phyloP scores from a whole-genome alignment of 2,797 vertebrate species.

The Dicrostonyx torquatus region DNA sequence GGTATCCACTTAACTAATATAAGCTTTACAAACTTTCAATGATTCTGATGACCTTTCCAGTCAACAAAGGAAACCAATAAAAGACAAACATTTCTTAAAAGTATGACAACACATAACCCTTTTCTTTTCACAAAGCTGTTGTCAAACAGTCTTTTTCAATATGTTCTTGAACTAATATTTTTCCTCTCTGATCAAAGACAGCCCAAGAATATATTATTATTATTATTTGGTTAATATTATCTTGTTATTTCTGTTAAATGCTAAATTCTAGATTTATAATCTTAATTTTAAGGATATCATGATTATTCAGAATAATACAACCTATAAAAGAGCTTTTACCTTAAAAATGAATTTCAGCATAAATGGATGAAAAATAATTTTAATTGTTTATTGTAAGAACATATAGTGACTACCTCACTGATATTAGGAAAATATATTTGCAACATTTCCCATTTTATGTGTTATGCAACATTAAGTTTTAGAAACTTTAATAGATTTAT shows the following conservation, averaged over 20 bases:
- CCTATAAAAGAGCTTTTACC: not conserved
- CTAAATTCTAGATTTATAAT: not conserved
- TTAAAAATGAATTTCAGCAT: not conserved
- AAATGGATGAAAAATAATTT: not conserved
- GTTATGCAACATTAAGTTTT: not conserved
- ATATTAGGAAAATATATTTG: not conserved
- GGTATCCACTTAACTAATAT: not conserved
- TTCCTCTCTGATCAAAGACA: not conserved
- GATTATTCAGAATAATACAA: not conserved
- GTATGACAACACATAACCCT: not conserved
- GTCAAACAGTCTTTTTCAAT: not conserved
- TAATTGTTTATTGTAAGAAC: not conserved
- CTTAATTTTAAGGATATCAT: not conserved
- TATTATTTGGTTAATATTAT: not conserved
- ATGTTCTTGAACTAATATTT: not conserved
- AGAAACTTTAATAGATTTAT: not conserved
- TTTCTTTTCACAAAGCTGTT: not conserved
- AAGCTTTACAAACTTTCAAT: not conserved
- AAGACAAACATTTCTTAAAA: not conserved
- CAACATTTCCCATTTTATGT: not conserved
- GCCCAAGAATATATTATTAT: accelerated
- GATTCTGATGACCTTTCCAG: not conserved
- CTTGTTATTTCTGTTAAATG: not conserved
- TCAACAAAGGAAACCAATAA: not conserved
- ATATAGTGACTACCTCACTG: not conserved